Base-by-base conservation (phyloP, 2,888 invertebrate species). In the Darwinula stevensoni region DNA sequence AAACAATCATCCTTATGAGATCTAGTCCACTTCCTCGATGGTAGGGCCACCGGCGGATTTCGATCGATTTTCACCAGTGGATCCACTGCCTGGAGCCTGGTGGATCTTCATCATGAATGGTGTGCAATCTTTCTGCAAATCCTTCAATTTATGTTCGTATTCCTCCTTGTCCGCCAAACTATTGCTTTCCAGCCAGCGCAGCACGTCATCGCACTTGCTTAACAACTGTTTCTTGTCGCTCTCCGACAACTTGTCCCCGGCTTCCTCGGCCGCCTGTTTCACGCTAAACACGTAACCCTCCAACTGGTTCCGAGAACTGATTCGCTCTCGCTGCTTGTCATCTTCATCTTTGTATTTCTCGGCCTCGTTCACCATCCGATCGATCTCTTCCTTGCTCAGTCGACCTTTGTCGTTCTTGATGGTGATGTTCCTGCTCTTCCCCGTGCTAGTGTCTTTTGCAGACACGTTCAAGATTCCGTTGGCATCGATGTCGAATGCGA, bases 21-120 rank as follows among this genome's bases (percentile, higher is more conserved):
- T 33, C 45, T 51, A 63, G 43, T 63, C 62, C 2, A 62, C 54
- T 49, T 64, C 63, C 43, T 63, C 61, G 27, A 63, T 54, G 3
- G 59, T 54, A 0, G 67, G 44, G 46, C 58, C 61, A 34, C 45
- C 39, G 16, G 28, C 18, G 26, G 32, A 14, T 13, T 16, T 14
- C n/a, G 6, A n/a, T 11, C 31, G 4, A 2, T 34, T 31, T 31
- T 44, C 42, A 29, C 52, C 41, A 39, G 54, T 40, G 28, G 47
- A 41, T 41, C 47, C 43, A 3, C 51, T 56, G 0, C 58, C 57
- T n/a, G n/a, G n/a, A n/a, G n/a, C n/a, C 31, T 66, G 68, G 41
- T 75, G 74, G n/a, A 78, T 51, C 45, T 75, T 76, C 47, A 71
- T 62, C 67, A 82, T 78, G 28, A 73, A 58, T 0, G 78, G 73